Percentiles rank a stretch among this genome's conserved stretches.
phyloP scores from a whole-genome alignment of 2,797 vertebrate genomes.

The Paedocypris micromegethes region DNA sequence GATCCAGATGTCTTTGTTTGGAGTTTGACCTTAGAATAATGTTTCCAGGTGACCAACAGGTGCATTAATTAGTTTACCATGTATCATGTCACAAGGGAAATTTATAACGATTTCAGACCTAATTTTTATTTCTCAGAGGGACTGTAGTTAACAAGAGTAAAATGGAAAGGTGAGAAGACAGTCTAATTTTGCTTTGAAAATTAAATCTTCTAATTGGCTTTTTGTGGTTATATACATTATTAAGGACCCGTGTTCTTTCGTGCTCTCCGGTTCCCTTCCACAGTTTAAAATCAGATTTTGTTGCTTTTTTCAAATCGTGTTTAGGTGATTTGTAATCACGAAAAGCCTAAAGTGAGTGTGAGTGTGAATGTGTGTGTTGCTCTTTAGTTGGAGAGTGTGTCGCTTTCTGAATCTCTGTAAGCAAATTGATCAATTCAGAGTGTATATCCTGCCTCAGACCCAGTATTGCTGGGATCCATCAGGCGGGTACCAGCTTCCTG shows the following conservation, averaged over 20 bases:
- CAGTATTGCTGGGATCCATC: too few relatives aligned
- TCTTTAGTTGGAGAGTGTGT: too few relatives aligned
- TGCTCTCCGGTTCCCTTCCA: background rate
- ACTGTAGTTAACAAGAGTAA: slow-evolving; percentile 55
- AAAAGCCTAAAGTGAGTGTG: too few relatives aligned
- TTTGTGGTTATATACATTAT: slow-evolving; percentile 26
- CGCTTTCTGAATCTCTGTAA: too few relatives aligned
- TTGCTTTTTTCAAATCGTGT: background rate
- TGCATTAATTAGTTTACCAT: slow-evolving; percentile 70
- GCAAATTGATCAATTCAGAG: too few relatives aligned
- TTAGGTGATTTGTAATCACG: too few relatives aligned
- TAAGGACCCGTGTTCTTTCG: too few relatives aligned
- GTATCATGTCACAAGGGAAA: slow-evolving; percentile 67
- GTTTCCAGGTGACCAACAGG: slow-evolving; percentile 60
- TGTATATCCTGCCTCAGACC: too few relatives aligned
- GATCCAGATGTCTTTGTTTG: slow-evolving; percentile 14
- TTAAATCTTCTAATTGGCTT: slow-evolving; percentile 64
- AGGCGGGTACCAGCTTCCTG: too few relatives aligned
- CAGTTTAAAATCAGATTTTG: slow-evolving; percentile 7
- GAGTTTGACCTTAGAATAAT: slow-evolving; percentile 51
- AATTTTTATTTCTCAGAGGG: slow-evolving; percentile 56
- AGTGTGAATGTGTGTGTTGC: too few relatives aligned
- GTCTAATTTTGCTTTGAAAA: slow-evolving; percentile 68
- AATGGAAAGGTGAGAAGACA: slow-evolving; percentile 52
- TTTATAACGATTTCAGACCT: slow-evolving; percentile 66